Evolutionary conservation across 2,888 invertebrate genomes (phyloP).

Genomic region (Dexiosoma caninum): DNA sequence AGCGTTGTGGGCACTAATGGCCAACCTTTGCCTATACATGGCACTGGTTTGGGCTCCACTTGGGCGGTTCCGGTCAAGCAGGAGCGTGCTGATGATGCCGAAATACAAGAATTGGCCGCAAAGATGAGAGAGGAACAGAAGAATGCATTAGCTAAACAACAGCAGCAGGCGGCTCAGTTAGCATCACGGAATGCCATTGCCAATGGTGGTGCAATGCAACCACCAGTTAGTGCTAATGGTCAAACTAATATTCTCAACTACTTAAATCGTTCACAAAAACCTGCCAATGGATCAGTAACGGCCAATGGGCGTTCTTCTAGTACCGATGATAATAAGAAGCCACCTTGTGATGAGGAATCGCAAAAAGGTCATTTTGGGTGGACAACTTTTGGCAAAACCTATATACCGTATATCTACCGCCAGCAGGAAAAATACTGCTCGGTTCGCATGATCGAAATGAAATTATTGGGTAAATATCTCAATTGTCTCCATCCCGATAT

Average conservation of each 20-base stretch:
- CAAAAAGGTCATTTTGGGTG: slow-evolving; percentile 92
- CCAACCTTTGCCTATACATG: slow-evolving; percentile 73
- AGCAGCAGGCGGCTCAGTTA: slow-evolving; percentile 74
- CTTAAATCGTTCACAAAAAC: slow-evolving; percentile 78
- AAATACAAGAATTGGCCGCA: slow-evolving; percentile 90
- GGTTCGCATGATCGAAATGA: slow-evolving; percentile 95
- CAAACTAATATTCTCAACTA: slow-evolving; percentile 83
- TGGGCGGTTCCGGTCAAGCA: slow-evolving; percentile 74
- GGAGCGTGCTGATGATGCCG: slow-evolving; percentile 85
- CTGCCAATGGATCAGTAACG: slow-evolving; percentile 68
- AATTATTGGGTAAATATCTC: slow-evolving; percentile 92
- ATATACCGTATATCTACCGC: slow-evolving; percentile 93
- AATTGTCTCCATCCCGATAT: slow-evolving; percentile 93
- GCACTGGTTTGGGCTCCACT: slow-evolving; percentile 72
- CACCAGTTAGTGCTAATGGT: slow-evolving; percentile 71
- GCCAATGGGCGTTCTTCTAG: slow-evolving; percentile 70
- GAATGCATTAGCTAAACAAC: slow-evolving; percentile 79
- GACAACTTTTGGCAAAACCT: slow-evolving; percentile 90
- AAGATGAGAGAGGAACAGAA: slow-evolving; percentile 92
- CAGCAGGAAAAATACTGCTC: slow-evolving; percentile 92
- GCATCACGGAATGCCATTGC: slow-evolving; percentile 69
- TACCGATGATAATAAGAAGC: slow-evolving; percentile 68
- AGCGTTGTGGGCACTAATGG: slow-evolving; percentile 75
- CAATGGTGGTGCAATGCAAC: slow-evolving; percentile 70
- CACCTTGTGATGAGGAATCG: slow-evolving; percentile 84